Evolutionary conservation across 2,113 vertebrate genomes (phyloP).

Genomic region (Chrysemys picta): DNA sequence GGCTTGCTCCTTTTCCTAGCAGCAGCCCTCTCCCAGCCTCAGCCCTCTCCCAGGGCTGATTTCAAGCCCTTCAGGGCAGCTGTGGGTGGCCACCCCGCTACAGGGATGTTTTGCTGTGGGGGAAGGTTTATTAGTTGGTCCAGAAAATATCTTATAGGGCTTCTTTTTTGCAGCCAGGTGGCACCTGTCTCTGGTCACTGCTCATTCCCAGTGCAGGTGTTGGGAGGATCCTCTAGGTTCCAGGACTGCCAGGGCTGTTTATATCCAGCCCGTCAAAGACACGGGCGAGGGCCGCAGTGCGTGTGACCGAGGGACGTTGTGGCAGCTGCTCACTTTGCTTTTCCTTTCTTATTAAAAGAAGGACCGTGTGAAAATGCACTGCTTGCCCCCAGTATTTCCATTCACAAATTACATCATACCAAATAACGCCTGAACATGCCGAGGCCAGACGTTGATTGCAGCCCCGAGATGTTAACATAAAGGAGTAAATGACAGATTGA

Average conservation of each 20-base stretch:
- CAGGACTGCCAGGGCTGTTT: not conserved
- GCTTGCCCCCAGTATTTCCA: accelerated
- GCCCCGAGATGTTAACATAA: not conserved
- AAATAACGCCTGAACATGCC: accelerated
- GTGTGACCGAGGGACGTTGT: not conserved
- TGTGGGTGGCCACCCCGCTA: too few species aligned
- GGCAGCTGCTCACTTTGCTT: accelerated
- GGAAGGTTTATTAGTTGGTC: not conserved
- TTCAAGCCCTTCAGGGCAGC: too few species aligned
- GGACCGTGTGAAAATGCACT: accelerated
- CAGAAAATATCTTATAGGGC: accelerated
- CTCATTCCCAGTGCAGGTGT: too few species aligned
- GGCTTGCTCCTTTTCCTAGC: too few species aligned
- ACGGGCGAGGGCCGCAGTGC: accelerated
- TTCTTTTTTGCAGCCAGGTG: not conserved
- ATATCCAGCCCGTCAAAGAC: accelerated
- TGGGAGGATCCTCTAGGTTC: too few species aligned
- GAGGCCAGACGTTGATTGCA: not conserved
- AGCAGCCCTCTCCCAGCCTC: too few species aligned
- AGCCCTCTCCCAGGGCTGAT: too few species aligned
- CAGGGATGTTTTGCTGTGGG: too few species aligned
- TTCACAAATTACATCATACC: not conserved
- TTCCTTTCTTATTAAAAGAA: accelerated
- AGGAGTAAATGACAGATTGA: not conserved
- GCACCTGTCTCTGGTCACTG: accelerated